These are phyloP conservation scores for Mustela nigripes DNA, from an alignment of 2,113 vertebrate species.

Conservation along the genomic window DNA sequence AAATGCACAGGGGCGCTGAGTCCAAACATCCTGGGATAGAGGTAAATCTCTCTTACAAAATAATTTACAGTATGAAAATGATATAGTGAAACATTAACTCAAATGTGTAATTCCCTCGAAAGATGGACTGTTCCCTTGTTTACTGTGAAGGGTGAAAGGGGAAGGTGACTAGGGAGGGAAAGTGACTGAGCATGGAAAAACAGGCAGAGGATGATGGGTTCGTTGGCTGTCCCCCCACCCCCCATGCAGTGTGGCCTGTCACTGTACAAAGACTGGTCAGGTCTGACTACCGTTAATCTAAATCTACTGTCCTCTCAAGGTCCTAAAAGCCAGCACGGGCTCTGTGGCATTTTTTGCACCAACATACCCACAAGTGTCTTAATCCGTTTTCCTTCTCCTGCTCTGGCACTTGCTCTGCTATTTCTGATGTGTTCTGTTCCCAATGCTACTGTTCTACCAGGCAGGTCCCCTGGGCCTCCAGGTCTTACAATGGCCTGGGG, in stretches of 20 bases:
- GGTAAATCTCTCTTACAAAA: slow-evolving; percentile 82
- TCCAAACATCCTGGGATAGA: slow-evolving; percentile 79
- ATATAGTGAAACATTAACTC: slow-evolving; percentile 80
- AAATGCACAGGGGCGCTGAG: slow-evolving; percentile 81
- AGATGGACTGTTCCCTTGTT: slow-evolving; percentile 70
- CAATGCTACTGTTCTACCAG: background rate
- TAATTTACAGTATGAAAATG: slow-evolving; percentile 80
- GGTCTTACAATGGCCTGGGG: background rate
- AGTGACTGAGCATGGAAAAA: background rate
- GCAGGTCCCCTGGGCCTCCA: background rate
- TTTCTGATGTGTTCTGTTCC: slow-evolving; percentile 8
- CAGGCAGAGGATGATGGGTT: background rate
- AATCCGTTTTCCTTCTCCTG: slow-evolving; percentile 19
- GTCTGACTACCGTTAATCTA: background rate
- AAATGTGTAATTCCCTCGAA: slow-evolving; percentile 57
- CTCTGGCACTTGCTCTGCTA: background rate
- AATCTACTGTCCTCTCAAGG: slow-evolving; percentile 29
- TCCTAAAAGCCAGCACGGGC: background rate
- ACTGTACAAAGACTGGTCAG: background rate
- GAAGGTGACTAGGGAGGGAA: slow-evolving; percentile 63
- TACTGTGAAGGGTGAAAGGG: slow-evolving; percentile 48
- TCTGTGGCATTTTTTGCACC: background rate
- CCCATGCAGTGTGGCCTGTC: background rate
- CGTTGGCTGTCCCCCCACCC: background rate
- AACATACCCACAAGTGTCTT: background rate